These are phyloP conservation scores for Mamestra brassicae DNA, from an alignment of 2,888 invertebrate species.

Conservation along the genomic window DNA sequence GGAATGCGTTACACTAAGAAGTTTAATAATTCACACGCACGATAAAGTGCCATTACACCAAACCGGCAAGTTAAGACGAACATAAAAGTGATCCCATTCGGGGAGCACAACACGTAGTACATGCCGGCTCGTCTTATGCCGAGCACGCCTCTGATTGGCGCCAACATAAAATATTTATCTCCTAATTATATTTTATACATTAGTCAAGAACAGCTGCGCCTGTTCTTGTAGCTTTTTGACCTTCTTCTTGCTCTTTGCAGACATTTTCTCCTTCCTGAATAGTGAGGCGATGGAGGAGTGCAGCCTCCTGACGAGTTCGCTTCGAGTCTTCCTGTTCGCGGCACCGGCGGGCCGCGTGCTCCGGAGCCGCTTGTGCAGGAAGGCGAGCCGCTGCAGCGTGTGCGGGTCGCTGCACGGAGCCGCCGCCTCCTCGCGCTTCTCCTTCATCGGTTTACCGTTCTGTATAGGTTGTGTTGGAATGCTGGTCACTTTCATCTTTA, in stretches of 20 bases:
- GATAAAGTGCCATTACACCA: conserved; percentile 82
- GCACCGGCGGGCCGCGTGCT: conserved; percentile 69
- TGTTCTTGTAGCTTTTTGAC: conserved; percentile 78
- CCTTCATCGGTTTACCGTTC: conserved; percentile 35
- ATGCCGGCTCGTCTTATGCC: conserved; percentile 62
- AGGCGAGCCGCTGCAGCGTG: conserved; percentile 71
- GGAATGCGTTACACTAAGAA: conserved; percentile 86
- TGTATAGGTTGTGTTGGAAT: conserved; percentile 68
- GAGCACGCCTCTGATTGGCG: conserved; percentile 68
- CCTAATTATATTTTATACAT: conserved; percentile 77
- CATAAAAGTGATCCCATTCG: conserved; percentile 70
- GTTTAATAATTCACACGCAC: conserved; percentile 86
- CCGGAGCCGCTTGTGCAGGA: conserved; percentile 73
- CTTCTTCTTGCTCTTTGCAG: conserved; percentile 78
- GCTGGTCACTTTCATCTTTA: conserved; percentile 66
- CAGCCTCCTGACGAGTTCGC: conserved; percentile 73
- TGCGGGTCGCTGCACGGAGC: conserved; percentile 46
- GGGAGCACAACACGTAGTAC: conserved; percentile 68
- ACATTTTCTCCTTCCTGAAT: conserved; percentile 68
- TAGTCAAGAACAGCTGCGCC: conserved; percentile 81
- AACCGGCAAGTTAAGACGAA: conserved; percentile 80
- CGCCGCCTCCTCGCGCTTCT: conserved; percentile 27
- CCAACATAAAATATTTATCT: conserved; percentile 71
- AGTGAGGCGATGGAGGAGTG: conserved; percentile 73
- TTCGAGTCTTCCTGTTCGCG: conserved; percentile 73